Evolutionary conservation across 2,797 vertebrate species (phyloP), one percentile per base, ranked within the genome.

Genomic region (Sparidentex hasta): DNA sequence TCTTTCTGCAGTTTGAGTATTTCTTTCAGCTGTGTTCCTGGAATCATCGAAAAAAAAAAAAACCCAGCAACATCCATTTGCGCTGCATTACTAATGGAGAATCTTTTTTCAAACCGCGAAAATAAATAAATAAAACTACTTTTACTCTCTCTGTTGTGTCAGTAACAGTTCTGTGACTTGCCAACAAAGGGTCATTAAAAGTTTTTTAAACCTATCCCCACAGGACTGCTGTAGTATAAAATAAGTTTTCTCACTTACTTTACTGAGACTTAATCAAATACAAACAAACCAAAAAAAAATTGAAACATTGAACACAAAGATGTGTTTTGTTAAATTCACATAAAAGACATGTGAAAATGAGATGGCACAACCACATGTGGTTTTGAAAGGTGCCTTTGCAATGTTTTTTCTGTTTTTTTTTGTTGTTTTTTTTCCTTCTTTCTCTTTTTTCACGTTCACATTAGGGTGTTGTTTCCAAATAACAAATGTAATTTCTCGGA

Each of bases 131-230:
- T 72, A 87, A 77, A 54, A 83, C 38, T 13, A 63, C 38, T 68
- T 65, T 71, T 20, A 74, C 17, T 78, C 58, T 75, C 71, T 68
- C 25, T 71, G 65, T 85, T 64, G 66, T 93, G 83, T 87, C 84
- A 82, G 73, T 74, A 78, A 78, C 87, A 82, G 85, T 80, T 90
- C 38, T 82, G 52, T 87, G 65, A 90, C 90, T 90, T 91, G 73
- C 74, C 82, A 91, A 88, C 88, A 92, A 90, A 93, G 75, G 65
- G 81, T 92, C 90, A 90, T 94, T 94, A 93, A 94, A 94, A 92
- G 87, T 94, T 95, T 92, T 92, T 55, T 66, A 78, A 85, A 86
- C 48, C 65, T 68, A 67, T 83, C 76, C 66, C 41, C 66, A 80
- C 75, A 86, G 66, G 77, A 76, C 29, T 71, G 51, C 66, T 50